These are phyloP conservation scores for Falco cherrug DNA, from an alignment of 2,797 vertebrate species.

Conservation along the genomic window DNA sequence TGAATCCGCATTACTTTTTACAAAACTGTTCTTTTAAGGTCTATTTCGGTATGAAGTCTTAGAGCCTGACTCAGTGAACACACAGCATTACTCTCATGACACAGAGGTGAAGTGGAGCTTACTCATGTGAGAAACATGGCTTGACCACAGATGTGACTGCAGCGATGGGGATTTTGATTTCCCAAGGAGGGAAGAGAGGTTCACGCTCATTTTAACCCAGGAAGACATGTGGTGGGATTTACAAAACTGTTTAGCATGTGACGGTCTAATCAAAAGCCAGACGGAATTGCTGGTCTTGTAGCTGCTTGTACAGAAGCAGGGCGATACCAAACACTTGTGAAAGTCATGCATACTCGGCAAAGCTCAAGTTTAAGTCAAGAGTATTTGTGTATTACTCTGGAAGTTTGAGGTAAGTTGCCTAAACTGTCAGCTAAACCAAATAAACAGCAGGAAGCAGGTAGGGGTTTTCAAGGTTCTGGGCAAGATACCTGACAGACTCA, in stretches of 20 bases:
- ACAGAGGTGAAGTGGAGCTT: neutral
- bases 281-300: neutral
- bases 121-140: neutral
- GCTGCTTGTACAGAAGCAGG: neutral
- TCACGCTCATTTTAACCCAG: neutral
- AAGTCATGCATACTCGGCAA: accelerated
- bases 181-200: neutral
- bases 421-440: neutral
- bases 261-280: neutral
- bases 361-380: neutral
- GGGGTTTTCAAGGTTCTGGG: neutral
- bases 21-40: neutral
- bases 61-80: neutral
- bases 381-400: too few species aligned
- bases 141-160: neutral
- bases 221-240: neutral
- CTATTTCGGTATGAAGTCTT: neutral
- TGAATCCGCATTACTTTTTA: neutral
- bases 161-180: neutral
- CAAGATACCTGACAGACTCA: neutral
- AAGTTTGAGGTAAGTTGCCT: neutral
- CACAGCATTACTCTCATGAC: neutral
- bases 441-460: neutral
- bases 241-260: neutral
- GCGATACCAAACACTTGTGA: neutral